phyloP scores from a whole-genome alignment of 2,113 vertebrate species.

The Pitta sordida region DNA sequence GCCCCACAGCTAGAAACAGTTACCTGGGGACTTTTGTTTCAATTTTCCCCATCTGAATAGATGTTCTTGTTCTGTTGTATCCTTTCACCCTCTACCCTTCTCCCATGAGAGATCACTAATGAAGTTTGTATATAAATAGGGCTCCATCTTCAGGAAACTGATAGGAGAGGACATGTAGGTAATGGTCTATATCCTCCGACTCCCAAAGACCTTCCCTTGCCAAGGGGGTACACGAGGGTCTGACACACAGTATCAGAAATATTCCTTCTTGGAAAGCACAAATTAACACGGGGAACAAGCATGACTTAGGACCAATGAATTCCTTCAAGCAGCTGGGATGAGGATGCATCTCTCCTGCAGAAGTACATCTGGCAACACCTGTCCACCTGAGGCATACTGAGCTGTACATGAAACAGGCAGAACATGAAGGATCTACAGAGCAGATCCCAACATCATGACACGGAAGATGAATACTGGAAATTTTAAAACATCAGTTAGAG shows the following conservation, averaged over 20 bases:
- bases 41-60: neutral
- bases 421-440: neutral
- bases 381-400: neutral
- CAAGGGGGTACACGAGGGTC: neutral
- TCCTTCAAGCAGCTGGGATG: neutral
- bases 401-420: neutral
- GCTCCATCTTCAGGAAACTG: constrained; percentile 22
- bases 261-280: neutral
- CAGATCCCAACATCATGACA: neutral
- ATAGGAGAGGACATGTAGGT: neutral
- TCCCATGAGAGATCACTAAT: neutral
- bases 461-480: neutral
- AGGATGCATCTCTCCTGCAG: neutral
- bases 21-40: neutral
- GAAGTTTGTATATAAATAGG: neutral
- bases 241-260: neutral
- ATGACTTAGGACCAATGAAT: neutral
- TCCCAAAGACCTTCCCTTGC: neutral
- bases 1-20: neutral
- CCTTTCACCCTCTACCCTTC: neutral
- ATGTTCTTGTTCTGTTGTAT: neutral
- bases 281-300: neutral
- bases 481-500: neutral
- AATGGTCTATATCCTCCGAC: neutral
- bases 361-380: neutral